Conservation (phyloP, 92 coral and sea anemone species). For the Siderastrea siderea region DNA sequence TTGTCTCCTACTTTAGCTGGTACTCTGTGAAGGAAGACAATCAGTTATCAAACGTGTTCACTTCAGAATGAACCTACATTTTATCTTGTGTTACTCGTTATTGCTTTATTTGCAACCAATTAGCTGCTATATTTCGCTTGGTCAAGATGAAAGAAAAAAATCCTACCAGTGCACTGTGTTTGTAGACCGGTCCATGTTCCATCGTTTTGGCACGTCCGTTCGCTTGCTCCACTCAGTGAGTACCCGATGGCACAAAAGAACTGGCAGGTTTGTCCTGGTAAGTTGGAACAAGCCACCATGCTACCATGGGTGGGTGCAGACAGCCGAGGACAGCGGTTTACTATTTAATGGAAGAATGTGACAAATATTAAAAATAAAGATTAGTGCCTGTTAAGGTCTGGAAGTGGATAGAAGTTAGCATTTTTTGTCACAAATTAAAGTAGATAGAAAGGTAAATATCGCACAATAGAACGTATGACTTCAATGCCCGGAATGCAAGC, state of each 20-base stretch:
- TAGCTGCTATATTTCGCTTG: too few relatives aligned
- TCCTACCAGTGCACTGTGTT: conserved; percentile 74
- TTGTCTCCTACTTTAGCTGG: too few relatives aligned
- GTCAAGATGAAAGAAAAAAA: not conserved
- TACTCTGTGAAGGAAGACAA: too few relatives aligned
- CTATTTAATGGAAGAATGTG: not conserved
- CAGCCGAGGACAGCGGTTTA: conserved; percentile 42
- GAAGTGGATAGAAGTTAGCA: not conserved
- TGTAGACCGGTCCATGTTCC: conserved; percentile 79
- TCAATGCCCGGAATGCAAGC: too few relatives aligned
- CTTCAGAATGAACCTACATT: too few relatives aligned
- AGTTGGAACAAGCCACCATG: conserved; percentile 8
- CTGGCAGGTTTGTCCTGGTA: conserved; percentile 53
- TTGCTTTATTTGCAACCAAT: too few relatives aligned
- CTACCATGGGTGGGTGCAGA: conserved; percentile 45
- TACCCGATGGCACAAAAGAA: conserved; percentile 78
- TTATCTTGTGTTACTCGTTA: too few relatives aligned
- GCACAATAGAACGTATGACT: too few relatives aligned
- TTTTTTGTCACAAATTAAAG: not conserved
- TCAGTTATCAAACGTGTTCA: too few relatives aligned
- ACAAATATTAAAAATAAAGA: not conserved
- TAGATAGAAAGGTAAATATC: too few relatives aligned
- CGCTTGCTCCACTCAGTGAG: conserved; percentile 68
- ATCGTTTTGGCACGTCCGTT: conserved; percentile 62
- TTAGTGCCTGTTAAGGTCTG: not conserved